Conservation (phyloP, 2,113 vertebrate genomes). For the Trachemys scripta region DNA sequence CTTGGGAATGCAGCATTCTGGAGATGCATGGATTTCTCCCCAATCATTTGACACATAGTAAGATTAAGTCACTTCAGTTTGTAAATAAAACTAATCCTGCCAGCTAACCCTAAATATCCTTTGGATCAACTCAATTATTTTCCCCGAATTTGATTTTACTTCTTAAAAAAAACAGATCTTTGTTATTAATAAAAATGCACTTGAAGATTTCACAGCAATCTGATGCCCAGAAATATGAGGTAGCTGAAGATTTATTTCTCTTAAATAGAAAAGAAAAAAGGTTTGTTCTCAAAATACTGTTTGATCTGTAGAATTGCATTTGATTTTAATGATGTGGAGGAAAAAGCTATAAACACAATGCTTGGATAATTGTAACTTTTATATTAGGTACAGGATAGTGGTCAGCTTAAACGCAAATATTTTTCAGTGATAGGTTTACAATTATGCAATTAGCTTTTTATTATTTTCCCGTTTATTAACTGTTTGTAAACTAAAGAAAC, state of each 20-base stretch:
- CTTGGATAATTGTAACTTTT: constrained; percentile 14
- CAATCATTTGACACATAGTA: background rate
- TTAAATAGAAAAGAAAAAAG: constrained; percentile 5
- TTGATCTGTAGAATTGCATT: constrained; percentile 2
- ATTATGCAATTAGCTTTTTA: constrained; percentile 41
- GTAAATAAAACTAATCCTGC: background rate
- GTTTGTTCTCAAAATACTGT: background rate
- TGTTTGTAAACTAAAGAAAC: background rate
- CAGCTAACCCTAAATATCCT: background rate
- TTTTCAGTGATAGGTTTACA: constrained; percentile 51
- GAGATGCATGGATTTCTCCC: background rate
- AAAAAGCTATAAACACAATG: background rate
- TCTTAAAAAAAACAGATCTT: background rate
- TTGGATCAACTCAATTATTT: background rate
- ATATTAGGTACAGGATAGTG: constrained; percentile 15
- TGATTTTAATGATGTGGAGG: background rate
- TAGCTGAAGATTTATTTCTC: background rate
- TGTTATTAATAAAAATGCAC: background rate
- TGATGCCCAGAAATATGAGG: background rate
- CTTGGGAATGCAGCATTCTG: background rate
- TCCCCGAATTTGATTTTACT: background rate
- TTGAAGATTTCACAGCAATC: background rate
- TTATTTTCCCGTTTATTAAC: constrained; percentile 18
- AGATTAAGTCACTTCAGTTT: background rate
- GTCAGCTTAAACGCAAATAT: constrained; percentile 3